phyloP scores from a whole-genome alignment of 2,113 vertebrate genomes.

The Scytalopus superciliaris region DNA sequence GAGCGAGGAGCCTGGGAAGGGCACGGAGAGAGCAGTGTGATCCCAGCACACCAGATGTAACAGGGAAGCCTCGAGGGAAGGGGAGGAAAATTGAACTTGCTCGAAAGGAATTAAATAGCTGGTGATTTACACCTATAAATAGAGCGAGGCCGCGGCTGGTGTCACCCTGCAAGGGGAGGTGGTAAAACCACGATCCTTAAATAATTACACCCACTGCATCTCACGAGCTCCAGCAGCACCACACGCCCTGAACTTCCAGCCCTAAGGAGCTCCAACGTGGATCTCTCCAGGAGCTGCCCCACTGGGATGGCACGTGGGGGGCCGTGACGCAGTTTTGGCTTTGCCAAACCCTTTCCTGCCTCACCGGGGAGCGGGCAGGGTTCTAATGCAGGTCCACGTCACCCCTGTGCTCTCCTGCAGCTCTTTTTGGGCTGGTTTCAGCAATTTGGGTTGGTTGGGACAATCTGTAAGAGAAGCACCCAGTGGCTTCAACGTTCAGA shows the following conservation, averaged over 20 bases:
- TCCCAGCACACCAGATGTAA: not conserved
- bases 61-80: not conserved
- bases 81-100: not conserved
- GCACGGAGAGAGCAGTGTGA: accelerated
- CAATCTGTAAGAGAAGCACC: not conserved
- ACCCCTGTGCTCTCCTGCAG: not conserved
- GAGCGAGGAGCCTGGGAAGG: not conserved
- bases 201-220: not conserved
- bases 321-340: not conserved
- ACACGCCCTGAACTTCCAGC: not conserved
- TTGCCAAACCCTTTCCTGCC: not conserved
- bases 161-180: not conserved
- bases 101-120: constrained; percentile 32
- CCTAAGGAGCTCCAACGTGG: accelerated
- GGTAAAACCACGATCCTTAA: not conserved
- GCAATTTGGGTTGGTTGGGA: not conserved
- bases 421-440: not conserved
- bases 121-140: constrained; percentile 29
- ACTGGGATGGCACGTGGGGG: accelerated
- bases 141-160: not conserved
- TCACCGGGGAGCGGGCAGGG: not conserved
- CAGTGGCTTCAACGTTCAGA: not conserved
- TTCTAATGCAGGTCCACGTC: not conserved
- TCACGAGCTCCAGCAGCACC: not conserved
- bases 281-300: not conserved